Evolutionary conservation across 2,888 invertebrate genomes (phyloP).

Genomic region (Drosophila imparisetae): DNA sequence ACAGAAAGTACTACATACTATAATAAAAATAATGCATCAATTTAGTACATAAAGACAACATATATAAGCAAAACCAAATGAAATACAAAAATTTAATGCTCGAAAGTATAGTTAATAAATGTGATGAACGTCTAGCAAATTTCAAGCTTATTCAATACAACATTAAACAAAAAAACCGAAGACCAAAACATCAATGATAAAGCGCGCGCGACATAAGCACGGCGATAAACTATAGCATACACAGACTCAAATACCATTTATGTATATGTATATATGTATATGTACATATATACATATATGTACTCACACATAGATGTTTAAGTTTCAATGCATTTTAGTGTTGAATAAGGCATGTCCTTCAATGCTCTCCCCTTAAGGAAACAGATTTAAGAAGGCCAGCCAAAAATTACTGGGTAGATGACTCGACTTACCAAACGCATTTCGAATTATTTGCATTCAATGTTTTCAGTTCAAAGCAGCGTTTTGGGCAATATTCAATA

Average conservation of each 20-base stretch:
- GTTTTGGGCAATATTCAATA: neutral
- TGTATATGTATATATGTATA: neutral
- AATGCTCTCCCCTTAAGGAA: conserved; percentile 4
- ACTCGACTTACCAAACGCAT: conserved; percentile 6
- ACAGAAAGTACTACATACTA: conserved; percentile 18
- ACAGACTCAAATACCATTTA: neutral
- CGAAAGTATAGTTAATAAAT: conserved; percentile 62
- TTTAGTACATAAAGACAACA: conserved; percentile 38
- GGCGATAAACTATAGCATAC: neutral
- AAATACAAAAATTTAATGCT: conserved; percentile 12
- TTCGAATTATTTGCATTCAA: conserved; percentile 11
- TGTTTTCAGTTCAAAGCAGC: conserved; percentile 3
- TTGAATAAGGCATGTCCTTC: conserved; percentile 1
- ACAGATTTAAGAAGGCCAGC: neutral
- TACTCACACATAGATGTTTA: conserved; percentile 8
- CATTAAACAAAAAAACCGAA: conserved; percentile 25
- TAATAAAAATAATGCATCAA: conserved; percentile 21
- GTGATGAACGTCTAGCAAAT: conserved; percentile 58
- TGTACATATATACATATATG: neutral
- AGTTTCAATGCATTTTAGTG: conserved; percentile 8
- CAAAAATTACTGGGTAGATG: neutral
- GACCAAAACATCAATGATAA: conserved; percentile 25
- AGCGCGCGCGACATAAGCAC: conserved; percentile 1
- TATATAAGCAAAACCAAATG: neutral
- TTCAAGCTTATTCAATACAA: conserved; percentile 38